Evolutionary conservation across 2,888 invertebrate genomes (phyloP).

Genomic region (Eulithis prunata): DNA sequence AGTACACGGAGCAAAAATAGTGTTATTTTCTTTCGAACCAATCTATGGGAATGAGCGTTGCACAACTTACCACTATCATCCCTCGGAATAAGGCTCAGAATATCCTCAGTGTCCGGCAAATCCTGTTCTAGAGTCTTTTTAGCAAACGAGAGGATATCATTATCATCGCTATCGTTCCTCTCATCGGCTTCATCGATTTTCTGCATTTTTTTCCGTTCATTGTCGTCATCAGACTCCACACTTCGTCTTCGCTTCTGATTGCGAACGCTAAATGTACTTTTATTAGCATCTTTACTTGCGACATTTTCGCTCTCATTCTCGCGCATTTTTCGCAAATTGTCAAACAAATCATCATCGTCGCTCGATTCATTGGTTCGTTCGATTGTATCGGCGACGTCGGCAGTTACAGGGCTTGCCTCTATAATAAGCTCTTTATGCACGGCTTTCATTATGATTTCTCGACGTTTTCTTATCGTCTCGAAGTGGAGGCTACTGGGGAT

Average conservation of each 20-base stretch:
- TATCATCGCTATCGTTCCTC: conserved; percentile 52
- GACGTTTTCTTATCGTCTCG: conserved; percentile 82
- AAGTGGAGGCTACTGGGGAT: conserved; percentile 87
- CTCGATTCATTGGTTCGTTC: conserved; percentile 54
- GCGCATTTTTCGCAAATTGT: conserved; percentile 70
- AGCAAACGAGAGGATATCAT: conserved; percentile 75
- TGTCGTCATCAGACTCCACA: conserved; percentile 59
- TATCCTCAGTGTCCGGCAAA: conserved; percentile 72
- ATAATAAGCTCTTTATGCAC: conserved; percentile 79
- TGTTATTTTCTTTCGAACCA: too few relatives aligned
- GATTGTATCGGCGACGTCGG: conserved; percentile 17
- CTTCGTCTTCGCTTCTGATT: conserved; percentile 70
- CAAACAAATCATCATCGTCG: conserved; percentile 74
- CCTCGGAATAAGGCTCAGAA: conserved; percentile 59
- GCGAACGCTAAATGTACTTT: conserved; percentile 27
- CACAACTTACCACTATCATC: conserved; percentile 61
- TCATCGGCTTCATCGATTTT: conserved; percentile 67
- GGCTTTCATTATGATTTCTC: conserved; percentile 82
- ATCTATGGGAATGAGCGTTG: background rate
- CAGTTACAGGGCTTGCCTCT: conserved; percentile 42
- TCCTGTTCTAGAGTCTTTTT: conserved; percentile 72
- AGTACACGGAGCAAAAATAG: too few relatives aligned
- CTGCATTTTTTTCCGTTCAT: conserved; percentile 63
- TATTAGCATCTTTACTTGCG: conserved; percentile 7
- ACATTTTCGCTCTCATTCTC: conserved; percentile 40